Conservation (phyloP, 1,140 invertebrate genomes). For the Manduca sexta region DNA sequence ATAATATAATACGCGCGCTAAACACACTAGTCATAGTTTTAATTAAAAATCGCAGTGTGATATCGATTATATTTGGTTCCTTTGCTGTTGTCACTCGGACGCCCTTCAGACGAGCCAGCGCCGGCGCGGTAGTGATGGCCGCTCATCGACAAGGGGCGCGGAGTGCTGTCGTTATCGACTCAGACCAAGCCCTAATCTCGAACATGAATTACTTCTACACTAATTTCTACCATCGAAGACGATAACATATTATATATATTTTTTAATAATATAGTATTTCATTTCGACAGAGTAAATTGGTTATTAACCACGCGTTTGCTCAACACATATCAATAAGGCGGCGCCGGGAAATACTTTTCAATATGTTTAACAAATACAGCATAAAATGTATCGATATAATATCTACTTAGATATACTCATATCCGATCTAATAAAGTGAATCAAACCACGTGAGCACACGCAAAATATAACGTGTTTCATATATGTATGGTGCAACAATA, state of each 20-base stretch:
- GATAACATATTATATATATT: no score
- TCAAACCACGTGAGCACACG: no score
- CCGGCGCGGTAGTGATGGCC: constrained; percentile 1
- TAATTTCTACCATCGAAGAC: no score
- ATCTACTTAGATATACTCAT: not conserved
- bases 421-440: no score
- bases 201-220: no score
- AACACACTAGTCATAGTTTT: constrained; percentile 64
- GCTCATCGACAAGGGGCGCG: constrained; percentile 28
- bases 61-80: constrained; percentile 27
- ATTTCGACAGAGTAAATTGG: no score
- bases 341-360: no score
- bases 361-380: not conserved
- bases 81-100: constrained; percentile 25
- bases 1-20: constrained; percentile 3
- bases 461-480: no score
- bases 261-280: no score
- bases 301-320: not conserved
- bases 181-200: no score
- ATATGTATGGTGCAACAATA: no score
- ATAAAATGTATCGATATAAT: not conserved
- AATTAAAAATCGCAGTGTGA: constrained; percentile 63
- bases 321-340: not conserved
- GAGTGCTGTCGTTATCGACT: constrained; percentile 1
- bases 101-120: constrained; percentile 23